Evolutionary conservation across 2,888 invertebrate genomes (phyloP), one percentile per base, ranked within the genome.

Genomic region (Hirtodrosophila duncani): DNA sequence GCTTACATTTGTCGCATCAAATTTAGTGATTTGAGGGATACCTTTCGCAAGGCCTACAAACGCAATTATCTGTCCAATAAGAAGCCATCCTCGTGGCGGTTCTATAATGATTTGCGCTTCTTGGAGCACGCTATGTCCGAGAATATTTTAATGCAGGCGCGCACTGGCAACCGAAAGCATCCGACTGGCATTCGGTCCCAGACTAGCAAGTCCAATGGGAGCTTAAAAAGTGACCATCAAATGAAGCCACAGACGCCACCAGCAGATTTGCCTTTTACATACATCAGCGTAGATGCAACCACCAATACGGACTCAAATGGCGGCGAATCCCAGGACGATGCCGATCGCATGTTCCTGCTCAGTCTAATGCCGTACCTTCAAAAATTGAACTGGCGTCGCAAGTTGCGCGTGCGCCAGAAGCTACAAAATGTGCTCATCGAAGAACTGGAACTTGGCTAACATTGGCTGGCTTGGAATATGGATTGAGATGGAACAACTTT

Each of bases 31-130:
- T 57, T 82, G 45, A 57, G 82, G 9, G 82, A 82, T 48, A 82
- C 83, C 60, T 82, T 82, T 59, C 83, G 82, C 17, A 82, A 82
- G 56, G 83, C 83, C 3, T 83, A 82, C 38, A 82, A 83, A 52
- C 66, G 82, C 8, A 82, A 82, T 48, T 78, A 82, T 36, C 48
- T 83, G 24, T 82, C 83, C 11, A 72, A 78, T 41, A 83, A 83
- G 42, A 59, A 78, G 16, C 82, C 83, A 2, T 83, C 83, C 0
- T 80, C 83, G 14, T 82, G 82, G 82, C 72, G 83, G 9, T 82
- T 82, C 45, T 82, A 82, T 45, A 82, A 82, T 33, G 82, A 82
- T 9, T 83, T 82, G 82, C 66, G 83, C 1, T 82, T 82, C 34
- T 83, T 82, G 82, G 82, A 82, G 58, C 61, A 75, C 8, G 68